These are phyloP conservation scores for Notothenia rossii DNA, from an alignment of 2,113 vertebrate genomes.

Conservation along the genomic window DNA sequence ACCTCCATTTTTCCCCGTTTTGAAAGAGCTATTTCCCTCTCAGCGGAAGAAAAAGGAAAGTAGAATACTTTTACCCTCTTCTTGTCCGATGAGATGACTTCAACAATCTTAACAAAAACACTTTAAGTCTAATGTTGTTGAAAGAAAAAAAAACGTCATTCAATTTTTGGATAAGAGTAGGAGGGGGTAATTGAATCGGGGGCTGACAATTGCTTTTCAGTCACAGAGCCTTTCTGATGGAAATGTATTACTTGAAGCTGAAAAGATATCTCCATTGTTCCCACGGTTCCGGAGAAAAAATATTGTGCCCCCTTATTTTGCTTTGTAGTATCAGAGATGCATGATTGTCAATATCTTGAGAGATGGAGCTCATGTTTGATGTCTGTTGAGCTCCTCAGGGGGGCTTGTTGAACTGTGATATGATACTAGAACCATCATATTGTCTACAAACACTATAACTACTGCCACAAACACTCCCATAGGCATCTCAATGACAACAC, in stretches of 20 bases:
- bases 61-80: constrained; percentile 20
- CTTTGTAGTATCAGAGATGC: constrained; percentile 13
- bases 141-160: not conserved
- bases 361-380: constrained; percentile 16
- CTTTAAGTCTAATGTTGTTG: constrained; percentile 35
- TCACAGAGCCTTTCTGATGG: constrained; percentile 35
- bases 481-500: not conserved
- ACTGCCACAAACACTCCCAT: not conserved
- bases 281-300: constrained; percentile 29
- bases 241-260: constrained; percentile 34
- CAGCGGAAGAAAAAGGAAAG: constrained; percentile 25
- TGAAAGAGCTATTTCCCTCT: constrained; percentile 57
- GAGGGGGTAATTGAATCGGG: constrained; percentile 41
- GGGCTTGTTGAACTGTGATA: constrained; percentile 3
- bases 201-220: constrained; percentile 56
- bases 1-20: constrained; percentile 37
- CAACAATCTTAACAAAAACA: constrained; percentile 42
- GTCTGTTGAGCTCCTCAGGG: not conserved
- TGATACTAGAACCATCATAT: not conserved
- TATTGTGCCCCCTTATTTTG: constrained; percentile 23
- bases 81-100: constrained; percentile 37
- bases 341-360: constrained; percentile 15
- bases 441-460: not conserved
- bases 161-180: constrained; percentile 15
- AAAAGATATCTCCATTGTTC: constrained; percentile 8